Evolutionary conservation across 2,888 invertebrate genomes (phyloP), one percentile per base, ranked within the genome.

Genomic region (Notocelia uddmanniana): DNA sequence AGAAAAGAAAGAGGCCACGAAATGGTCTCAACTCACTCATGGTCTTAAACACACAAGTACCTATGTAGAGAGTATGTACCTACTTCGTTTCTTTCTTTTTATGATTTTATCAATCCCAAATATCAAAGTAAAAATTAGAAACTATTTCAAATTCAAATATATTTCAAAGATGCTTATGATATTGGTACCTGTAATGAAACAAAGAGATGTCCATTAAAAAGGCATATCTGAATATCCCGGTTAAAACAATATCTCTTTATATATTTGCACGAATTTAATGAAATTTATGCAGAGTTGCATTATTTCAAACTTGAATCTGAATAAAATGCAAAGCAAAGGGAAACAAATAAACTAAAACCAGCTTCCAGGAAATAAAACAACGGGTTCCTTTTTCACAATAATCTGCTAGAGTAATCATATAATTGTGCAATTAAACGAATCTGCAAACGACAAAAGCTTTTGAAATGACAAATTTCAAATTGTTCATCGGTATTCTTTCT

Each of bases 301-400:
- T 52, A 50, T 21, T 31, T 63, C 52, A 31, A 34, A 52, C 19
- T 52, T 10, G 10, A 52, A 13, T 15, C 31, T 63, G 63, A 63
- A 63, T 63, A 52, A 52, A 52, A 63, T 52, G 34, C 63, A 63
- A 63, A 63, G 31, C 19, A 15, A 50, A 13, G 8, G 34, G 19
- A 50, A 63, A 50, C 34, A 52, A 52, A 52, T 50, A 50, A 5
- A 31, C 34, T 48, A 31, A n/a, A 13, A 34, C 26, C 48, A 18
- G 21, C 5, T 21, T 11, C 6, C 2, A 5, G n/a, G 10, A 34
- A 34, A 50, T 19, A 18, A 15, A 52, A 52, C 9, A 3, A 9
- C 34, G 63, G 63, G 52, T 63, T 52, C 52, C 19, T 50, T 63
- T 3, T 55, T 21, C 23, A 55, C 15, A 19, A 45, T 45, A 45